These are phyloP conservation scores for Trichoplusia ni DNA, from an alignment of 1,140 invertebrate genomes.

Conservation along the genomic window DNA sequence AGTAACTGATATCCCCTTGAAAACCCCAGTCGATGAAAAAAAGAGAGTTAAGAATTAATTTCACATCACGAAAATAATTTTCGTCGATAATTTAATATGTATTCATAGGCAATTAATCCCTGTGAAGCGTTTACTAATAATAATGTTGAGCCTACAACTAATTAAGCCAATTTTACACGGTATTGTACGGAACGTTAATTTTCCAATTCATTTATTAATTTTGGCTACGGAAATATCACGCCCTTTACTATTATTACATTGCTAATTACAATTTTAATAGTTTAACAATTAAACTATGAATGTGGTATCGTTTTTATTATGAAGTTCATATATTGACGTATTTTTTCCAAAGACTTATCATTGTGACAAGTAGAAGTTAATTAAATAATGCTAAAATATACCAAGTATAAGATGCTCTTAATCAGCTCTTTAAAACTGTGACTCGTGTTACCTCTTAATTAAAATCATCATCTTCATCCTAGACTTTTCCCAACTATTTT, in stretches of 20 bases:
- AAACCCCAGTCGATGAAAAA: too few relatives aligned
- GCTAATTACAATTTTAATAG: not conserved
- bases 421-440: too few relatives aligned
- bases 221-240: constrained; percentile 8
- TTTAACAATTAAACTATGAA: not conserved
- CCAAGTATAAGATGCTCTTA: too few relatives aligned
- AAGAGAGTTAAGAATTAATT: too few relatives aligned
- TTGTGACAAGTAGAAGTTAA: too few relatives aligned
- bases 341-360: too few relatives aligned
- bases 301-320: not conserved
- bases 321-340: too few relatives aligned
- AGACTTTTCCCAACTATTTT: too few relatives aligned
- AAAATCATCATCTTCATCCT: too few relatives aligned
- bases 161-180: constrained; percentile 40
- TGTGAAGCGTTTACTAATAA: constrained; percentile 19
- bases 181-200: constrained; percentile 30
- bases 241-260: not conserved
- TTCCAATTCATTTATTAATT: constrained; percentile 44
- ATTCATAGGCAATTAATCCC: constrained; percentile 6
- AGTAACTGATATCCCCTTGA: too few relatives aligned
- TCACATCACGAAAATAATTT: not conserved
- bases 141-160: constrained; percentile 23
- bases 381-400: too few relatives aligned
- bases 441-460: too few relatives aligned
- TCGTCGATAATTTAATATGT: not conserved